Evolutionary conservation across 1,140 invertebrate species (phyloP).

Genomic region (Drosophila grimshawi): DNA sequence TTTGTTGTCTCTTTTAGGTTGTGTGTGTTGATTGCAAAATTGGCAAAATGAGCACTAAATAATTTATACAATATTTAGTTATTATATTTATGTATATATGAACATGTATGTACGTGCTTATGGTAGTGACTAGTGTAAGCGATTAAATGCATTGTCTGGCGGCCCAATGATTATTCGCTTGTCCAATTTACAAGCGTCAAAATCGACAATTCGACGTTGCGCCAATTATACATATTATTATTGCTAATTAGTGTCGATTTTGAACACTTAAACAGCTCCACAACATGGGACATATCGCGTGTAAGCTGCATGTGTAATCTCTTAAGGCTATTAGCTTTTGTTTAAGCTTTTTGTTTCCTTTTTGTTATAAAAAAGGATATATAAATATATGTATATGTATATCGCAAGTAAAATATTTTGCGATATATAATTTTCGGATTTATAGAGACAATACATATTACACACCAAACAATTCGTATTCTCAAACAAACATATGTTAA

Average conservation of each 20-base stretch:
- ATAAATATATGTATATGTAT: not conserved
- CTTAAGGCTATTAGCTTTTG: no score
- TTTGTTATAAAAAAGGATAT: not conserved
- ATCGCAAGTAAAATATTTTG: no score
- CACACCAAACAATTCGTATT: no score
- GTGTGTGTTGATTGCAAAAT: constrained; percentile 25
- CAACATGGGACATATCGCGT: no score
- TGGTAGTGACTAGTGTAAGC: constrained; percentile 9
- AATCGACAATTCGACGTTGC: constrained; percentile 3
- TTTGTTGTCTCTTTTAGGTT: not conserved
- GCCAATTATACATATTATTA: constrained; percentile 9
- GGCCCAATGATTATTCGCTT: constrained; percentile 14
- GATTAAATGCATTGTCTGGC: constrained; percentile 25
- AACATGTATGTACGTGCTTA: constrained; percentile 9
- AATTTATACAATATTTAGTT: constrained; percentile 36
- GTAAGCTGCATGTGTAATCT: not conserved
- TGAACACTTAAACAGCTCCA: not conserved
- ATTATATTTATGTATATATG: constrained; percentile 4
- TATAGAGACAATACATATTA: no score
- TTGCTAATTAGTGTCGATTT: constrained; percentile 9
- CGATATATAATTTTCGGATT: no score
- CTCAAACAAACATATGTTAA: no score
- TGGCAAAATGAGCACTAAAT: constrained; percentile 32
- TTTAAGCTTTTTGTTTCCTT: no score
- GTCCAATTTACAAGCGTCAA: constrained; percentile 20